Evolutionary conservation across 2,113 vertebrate species (phyloP), one percentile per base, ranked within the genome.

Genomic region (Aplodontia rufa): DNA sequence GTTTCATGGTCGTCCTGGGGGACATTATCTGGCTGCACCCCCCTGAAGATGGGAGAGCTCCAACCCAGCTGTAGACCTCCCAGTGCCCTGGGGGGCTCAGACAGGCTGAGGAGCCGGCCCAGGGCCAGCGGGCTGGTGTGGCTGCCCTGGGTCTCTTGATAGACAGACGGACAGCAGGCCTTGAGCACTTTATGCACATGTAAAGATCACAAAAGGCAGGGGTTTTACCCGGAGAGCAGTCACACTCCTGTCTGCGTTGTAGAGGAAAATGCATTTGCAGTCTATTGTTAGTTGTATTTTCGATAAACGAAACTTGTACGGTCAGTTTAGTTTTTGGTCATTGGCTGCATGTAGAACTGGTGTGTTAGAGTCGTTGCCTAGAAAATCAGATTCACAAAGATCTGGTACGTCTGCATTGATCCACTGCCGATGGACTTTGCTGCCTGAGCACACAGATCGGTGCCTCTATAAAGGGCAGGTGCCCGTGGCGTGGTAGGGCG

Each of bases 321-420:
- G 78, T 45, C 2, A 74, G 42, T 80, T 83, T n/a, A 35, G 19
- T 72, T 14, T 82, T 30, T 90, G 75, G 19, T 75, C 69, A 69
- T 40, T 64, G 71, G 28, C 66, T 87, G 17, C 75, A 37, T 58
- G 40, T 64, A 62, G 93, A 92, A 49, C 32, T 28, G 11, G 37
- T 76, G 81, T 49, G 68, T 62, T 82, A 84, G 76, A 85, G 32
- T 60, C 62, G 32, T 88, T 71, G 40, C 69, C 17, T 78, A 60
- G 76, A 80, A 81, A 64, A 89, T 66, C 68, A 89, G 90, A 88
- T 79, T 89, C 79, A n/a, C n/a, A 51, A 90, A 79, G 42, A 83
- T 90, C 37, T 74, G 8, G 2, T 68, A 45, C 19, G 40, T 49
- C 75, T 53, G 76, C 92, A 80, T 5, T 19, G 64, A 3, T 58